Conservation (phyloP, 2,888 invertebrate species). For the Dryobota labecula region DNA sequence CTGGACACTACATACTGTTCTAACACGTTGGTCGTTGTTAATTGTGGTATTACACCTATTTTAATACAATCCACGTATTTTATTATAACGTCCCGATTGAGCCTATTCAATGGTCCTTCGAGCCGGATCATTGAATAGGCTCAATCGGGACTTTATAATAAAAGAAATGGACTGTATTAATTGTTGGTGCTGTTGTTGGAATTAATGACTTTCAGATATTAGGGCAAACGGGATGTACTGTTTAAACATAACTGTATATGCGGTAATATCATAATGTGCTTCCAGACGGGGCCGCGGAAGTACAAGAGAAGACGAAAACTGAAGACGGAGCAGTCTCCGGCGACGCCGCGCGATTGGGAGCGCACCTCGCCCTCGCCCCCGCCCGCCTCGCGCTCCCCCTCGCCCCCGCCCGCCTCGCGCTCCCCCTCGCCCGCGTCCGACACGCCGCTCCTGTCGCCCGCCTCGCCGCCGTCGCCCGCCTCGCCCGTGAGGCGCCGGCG, state of each 20-base stretch:
- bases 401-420: constrained; percentile 68
- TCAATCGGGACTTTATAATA: no score
- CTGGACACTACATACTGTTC: no score
- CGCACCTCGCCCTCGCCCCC: constrained; percentile 62
- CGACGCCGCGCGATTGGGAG: constrained; percentile 70
- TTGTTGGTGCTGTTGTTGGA: no score
- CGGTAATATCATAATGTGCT: constrained; percentile 10
- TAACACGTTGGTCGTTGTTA: no score
- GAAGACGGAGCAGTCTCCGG: constrained; percentile 82
- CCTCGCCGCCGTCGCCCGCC: constrained; percentile 74
- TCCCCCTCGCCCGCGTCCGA: constrained; percentile 41
- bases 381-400: constrained; percentile 61
- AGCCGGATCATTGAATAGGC: no score
- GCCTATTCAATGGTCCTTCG: no score
- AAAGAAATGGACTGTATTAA: no score
- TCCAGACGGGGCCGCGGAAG: constrained; percentile 93
- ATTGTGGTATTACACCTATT: no score
- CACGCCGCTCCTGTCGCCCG: constrained; percentile 41
- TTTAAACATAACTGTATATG: neutral
- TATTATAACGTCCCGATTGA: no score
- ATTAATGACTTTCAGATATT: neutral
- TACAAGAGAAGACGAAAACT: constrained; percentile 95
- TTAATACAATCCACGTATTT: no score
- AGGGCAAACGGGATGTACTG: neutral
- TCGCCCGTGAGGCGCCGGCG: constrained; percentile 60